Evolutionary conservation across 2,113 vertebrate genomes (phyloP).

Genomic region (Sarotherodon lohbergeri): DNA sequence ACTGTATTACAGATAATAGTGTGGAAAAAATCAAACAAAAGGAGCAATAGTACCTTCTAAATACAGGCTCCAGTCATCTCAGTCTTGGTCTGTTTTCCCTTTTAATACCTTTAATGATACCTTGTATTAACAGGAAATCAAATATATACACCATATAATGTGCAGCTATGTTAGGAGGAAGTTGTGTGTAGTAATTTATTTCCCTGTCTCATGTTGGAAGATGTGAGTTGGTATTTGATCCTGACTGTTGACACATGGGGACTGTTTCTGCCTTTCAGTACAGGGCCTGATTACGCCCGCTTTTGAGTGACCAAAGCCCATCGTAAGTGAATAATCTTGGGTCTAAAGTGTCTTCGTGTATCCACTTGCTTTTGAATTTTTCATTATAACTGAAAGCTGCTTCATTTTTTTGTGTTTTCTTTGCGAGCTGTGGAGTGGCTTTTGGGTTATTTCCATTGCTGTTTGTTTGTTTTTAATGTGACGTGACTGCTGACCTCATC

Average conservation of each 20-base stretch:
- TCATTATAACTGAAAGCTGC: background rate
- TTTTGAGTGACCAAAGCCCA: constrained; percentile 78
- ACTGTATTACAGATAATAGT: no score
- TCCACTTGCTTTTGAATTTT: background rate
- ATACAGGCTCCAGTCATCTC: background rate
- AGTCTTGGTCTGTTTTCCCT: background rate
- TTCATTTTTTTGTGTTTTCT: background rate
- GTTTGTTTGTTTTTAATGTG: background rate
- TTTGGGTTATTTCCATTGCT: background rate
- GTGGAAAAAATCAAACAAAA: background rate
- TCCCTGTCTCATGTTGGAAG: background rate
- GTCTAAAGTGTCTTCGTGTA: background rate
- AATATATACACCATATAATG: accelerated
- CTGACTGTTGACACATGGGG: constrained; percentile 4
- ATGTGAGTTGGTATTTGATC: background rate
- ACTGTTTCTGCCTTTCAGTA: constrained; percentile 80
- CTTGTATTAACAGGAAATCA: background rate
- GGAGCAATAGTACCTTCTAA: background rate
- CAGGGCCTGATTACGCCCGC: constrained; percentile 82
- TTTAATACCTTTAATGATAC: background rate
- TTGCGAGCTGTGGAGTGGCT: background rate
- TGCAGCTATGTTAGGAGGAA: background rate
- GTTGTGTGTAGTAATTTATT: background rate
- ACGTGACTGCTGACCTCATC: background rate
- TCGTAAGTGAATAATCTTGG: constrained; percentile 73